These are phyloP conservation scores for Myrmophylax atrothorax DNA, from an alignment of 2,113 vertebrate genomes.

Conservation along the genomic window DNA sequence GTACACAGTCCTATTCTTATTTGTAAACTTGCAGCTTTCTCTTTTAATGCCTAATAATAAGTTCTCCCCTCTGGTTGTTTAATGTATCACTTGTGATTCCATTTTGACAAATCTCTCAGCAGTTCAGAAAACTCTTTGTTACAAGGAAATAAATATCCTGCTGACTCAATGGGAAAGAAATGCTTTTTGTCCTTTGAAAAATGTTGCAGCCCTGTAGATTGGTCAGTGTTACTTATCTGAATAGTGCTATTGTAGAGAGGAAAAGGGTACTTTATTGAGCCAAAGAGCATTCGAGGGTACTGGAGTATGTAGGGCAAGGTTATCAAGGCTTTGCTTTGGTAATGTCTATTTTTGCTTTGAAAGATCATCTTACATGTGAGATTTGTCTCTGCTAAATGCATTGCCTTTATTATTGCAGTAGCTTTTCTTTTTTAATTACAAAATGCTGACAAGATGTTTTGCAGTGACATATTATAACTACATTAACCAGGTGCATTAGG, in stretches of 20 bases:
- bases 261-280: constrained; percentile 38
- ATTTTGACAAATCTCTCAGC: constrained; percentile 60
- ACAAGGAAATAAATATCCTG: constrained; percentile 56
- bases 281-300: constrained; percentile 49
- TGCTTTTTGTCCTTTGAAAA: constrained; percentile 41
- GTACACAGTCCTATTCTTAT: constrained; percentile 32
- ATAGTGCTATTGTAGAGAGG: constrained; percentile 32
- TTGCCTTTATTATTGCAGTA: constrained; percentile 28
- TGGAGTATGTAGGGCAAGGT: constrained; percentile 48
- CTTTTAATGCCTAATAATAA: constrained; percentile 47
- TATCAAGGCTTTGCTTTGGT: constrained; percentile 40
- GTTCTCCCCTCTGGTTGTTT: constrained; percentile 53
- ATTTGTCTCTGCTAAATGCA: constrained; percentile 35
- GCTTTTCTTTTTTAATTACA: constrained; percentile 64
- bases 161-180: constrained; percentile 47
- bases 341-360: constrained; percentile 30
- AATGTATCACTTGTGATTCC: constrained; percentile 54
- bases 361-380: constrained; percentile 25
- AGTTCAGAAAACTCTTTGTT: constrained; percentile 53
- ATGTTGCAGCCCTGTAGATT: constrained; percentile 37
- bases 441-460: constrained; percentile 55
- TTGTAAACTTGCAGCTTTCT: constrained; percentile 51
- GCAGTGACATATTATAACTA: constrained; percentile 57
- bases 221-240: constrained; percentile 57
- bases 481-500: constrained; percentile 61